Evolutionary conservation across 2,113 vertebrate genomes (phyloP), one percentile per base, ranked within the genome.

Genomic region (Nesoenas mayeri): DNA sequence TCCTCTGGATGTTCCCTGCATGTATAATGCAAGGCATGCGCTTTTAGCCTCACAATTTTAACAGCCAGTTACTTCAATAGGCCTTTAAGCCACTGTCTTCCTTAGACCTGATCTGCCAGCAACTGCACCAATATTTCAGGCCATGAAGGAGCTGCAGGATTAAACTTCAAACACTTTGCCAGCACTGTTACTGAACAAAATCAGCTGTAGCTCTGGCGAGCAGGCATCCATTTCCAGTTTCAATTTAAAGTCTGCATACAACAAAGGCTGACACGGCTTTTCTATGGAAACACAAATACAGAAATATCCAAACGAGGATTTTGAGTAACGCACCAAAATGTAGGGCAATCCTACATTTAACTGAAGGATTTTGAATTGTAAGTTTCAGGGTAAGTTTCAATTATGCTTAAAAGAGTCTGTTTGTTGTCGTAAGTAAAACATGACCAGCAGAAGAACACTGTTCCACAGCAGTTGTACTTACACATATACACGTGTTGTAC

Each of bases 401-500:
- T 44, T 18, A 38, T 8, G 44, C 10, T 69, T 61, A 8, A 3
- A 75, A 67, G 29, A 44, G 9, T 24, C 36, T 64, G 42, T 18
- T 12, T 8, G 20, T 42, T 65, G 21, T 56, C 29, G 40, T 50
- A 62, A 80, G 53, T 3, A 22, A 31, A 32, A 83, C 5, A 24
- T 25, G 42, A 44, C 2, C 18, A 44, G 2, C 50, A 69, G 34
- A 6, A 61, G 51, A 57, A 58, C 34, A 24, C 15, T 20, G 2
- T 36, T 32, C 15, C 57, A 18, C 14, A 64, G 74, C 47, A 69
- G 42, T 2, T 44, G 48, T 96, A 98, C 99, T 99, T 98, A 99
- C 99, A 98, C 99, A 99, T 96, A 99, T 98, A 95, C 99, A 99
- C 21, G 99, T 99, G 97, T 99, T 99, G 98, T 99, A 99, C 88